Evolutionary conservation across 2,113 vertebrate species (phyloP).

Genomic region (Toxotes chatareus): DNA sequence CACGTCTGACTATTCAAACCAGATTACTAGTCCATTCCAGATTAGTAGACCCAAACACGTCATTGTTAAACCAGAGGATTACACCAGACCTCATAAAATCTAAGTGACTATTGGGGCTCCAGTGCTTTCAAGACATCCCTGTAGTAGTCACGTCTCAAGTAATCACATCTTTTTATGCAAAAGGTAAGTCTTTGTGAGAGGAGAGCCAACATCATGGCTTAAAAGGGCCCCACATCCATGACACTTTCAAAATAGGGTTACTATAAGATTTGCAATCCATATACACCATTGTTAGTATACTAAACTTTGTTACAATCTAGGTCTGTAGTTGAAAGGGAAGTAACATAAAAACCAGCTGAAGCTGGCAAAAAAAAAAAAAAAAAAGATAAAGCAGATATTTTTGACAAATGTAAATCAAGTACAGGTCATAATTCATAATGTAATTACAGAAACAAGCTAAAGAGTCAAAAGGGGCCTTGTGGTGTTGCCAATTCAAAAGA

Average conservation of each 20-base stretch:
- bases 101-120: conserved; percentile 7
- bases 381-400: not conserved
- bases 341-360: not conserved
- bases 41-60: conserved; percentile 9
- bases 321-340: not conserved
- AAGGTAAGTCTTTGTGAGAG: not conserved
- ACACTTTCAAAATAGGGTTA: not conserved
- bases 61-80: conserved; percentile 9
- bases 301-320: not conserved
- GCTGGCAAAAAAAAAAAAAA: not conserved
- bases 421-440: not conserved
- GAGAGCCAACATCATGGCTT: not conserved
- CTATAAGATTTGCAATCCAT: not conserved
- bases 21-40: conserved; percentile 10
- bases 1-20: conserved; percentile 31
- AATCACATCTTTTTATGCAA: not conserved
- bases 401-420: not conserved
- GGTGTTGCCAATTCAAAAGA: not conserved
- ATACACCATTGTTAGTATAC: not conserved
- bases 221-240: not conserved
- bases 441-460: not conserved
- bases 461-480: not conserved
- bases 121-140: conserved; percentile 1
- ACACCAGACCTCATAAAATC: conserved; percentile 16
- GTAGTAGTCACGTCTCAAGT: not conserved